phyloP scores from a whole-genome alignment of 1,140 invertebrate genomes.

The Choristoneura fumiferana region DNA sequence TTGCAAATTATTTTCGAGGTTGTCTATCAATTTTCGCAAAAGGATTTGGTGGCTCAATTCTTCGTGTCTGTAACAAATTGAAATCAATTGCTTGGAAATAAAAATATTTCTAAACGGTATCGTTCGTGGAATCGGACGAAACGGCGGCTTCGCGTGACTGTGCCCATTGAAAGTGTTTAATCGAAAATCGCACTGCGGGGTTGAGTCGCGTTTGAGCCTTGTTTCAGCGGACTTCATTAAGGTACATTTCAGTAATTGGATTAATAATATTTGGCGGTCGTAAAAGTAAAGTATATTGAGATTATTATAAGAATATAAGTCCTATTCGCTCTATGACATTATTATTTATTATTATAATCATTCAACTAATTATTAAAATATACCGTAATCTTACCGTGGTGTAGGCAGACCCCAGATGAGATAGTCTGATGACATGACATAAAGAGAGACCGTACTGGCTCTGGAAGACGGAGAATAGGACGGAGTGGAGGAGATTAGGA shows the following conservation, averaged over 20 bases:
- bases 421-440: too few species aligned
- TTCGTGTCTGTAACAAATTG: constrained; percentile 47
- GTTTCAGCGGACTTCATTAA: constrained; percentile 17
- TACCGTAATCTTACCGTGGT: too few species aligned
- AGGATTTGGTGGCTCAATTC: constrained; percentile 23
- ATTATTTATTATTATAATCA: too few species aligned
- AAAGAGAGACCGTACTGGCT: too few species aligned
- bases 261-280: too few species aligned
- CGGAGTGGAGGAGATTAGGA: too few species aligned
- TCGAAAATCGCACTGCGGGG: constrained; percentile 25
- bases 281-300: too few species aligned
- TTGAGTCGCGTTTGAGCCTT: constrained; percentile 21
- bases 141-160: constrained; percentile 49
- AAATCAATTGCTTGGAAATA: constrained; percentile 43
- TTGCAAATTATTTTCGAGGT: background rate
- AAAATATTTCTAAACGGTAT: constrained; percentile 50
- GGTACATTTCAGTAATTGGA: background rate
- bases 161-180: constrained; percentile 36
- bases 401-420: too few species aligned
- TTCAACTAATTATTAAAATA: too few species aligned
- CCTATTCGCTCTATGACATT: too few species aligned
- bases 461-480: too few species aligned
- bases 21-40: constrained; percentile 8
- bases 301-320: too few species aligned
- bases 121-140: constrained; percentile 36